Conservation (phyloP, 23 tunicate genomes). For the Oikopleura albicans region DNA sequence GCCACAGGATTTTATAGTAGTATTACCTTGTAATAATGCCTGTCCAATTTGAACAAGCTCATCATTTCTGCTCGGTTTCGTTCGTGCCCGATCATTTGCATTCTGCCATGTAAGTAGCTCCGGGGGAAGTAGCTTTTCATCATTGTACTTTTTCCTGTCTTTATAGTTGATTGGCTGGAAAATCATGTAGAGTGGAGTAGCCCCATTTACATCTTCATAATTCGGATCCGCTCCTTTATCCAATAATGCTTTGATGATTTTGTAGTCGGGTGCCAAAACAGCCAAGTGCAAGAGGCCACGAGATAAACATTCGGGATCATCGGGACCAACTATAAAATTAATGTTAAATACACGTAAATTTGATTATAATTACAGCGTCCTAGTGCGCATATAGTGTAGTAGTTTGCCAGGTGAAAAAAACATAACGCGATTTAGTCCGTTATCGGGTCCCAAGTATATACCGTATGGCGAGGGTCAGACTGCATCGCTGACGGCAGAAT, state of each 20-base stretch:
- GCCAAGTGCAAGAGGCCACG: neutral
- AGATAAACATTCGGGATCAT: neutral
- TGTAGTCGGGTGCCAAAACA: neutral
- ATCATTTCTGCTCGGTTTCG: neutral
- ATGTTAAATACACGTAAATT: no score
- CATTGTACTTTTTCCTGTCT: neutral
- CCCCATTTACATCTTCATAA: neutral
- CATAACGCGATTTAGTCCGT: no score
- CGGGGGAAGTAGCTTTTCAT: neutral
- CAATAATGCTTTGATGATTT: neutral
- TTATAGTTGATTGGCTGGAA: neutral
- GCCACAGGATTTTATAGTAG: no score
- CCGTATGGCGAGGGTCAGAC: no score
- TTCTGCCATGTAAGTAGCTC: neutral
- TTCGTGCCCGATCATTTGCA: neutral
- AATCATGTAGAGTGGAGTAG: neutral
- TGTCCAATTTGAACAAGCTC: neutral
- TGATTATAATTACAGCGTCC: no score
- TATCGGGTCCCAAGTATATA: no score
- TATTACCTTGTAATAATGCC: neutral
- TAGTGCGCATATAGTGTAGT: no score
- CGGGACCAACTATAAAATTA: neutral
- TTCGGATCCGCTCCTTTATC: slow-evolving; percentile 6
- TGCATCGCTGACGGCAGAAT: no score
- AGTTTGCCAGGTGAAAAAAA: no score